phyloP scores from a whole-genome alignment of 2,888 invertebrate species.

The Entomobrya proxima region DNA sequence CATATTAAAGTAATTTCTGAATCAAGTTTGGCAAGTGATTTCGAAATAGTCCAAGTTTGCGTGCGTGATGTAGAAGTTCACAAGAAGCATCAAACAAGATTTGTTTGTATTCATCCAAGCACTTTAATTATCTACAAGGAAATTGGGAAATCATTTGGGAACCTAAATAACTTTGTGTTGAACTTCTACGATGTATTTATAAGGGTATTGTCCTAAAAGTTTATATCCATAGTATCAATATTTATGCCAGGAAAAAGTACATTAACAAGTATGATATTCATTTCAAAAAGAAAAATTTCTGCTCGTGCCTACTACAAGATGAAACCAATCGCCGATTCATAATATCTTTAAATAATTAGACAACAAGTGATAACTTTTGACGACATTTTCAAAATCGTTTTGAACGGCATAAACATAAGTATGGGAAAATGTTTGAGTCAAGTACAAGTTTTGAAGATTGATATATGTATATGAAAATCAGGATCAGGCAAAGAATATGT shows the following conservation, averaged over 20 bases:
- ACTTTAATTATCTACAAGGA: slow-evolving; percentile 17
- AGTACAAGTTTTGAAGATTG: too few species aligned
- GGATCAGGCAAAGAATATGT: too few species aligned
- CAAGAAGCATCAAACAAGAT: not conserved
- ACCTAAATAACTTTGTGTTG: not conserved
- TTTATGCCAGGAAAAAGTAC: not conserved
- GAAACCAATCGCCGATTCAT: too few species aligned
- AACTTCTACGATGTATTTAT: not conserved
- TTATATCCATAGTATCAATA: not conserved
- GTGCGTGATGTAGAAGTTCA: not conserved
- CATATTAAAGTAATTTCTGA: too few species aligned
- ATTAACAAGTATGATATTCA: slow-evolving; percentile 50
- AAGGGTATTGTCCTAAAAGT: not conserved
- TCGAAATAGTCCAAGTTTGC: not conserved
- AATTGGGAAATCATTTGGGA: slow-evolving; percentile 14
- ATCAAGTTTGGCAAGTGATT: not conserved
- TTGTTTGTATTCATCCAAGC: not conserved
- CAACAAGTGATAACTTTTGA: too few species aligned
- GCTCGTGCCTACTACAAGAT: too few species aligned
- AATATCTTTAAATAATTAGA: too few species aligned
- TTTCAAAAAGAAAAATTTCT: too few species aligned
- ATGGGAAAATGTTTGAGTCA: too few species aligned
- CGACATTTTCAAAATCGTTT: too few species aligned
- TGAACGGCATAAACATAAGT: too few species aligned
- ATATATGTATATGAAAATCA: too few species aligned